Percentiles rank a stretch among this genome's conserved stretches.
These are phyloP conservation scores for Polietes domitor DNA, from an alignment of 2,888 invertebrate species.

Conservation along the genomic window DNA sequence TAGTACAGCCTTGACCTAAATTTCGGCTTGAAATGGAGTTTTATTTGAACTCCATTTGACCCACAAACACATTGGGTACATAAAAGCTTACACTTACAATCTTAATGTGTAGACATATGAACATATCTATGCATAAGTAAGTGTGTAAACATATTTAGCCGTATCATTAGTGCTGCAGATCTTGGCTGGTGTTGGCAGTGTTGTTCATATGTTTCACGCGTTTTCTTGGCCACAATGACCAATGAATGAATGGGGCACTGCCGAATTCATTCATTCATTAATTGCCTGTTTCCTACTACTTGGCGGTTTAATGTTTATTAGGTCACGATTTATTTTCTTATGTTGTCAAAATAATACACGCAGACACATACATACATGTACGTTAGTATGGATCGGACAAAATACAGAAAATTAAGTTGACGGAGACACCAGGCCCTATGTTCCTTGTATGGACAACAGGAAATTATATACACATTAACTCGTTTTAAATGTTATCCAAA, in stretches of 20 bases:
- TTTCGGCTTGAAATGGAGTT: conserved; percentile 10
- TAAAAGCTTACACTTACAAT: no score
- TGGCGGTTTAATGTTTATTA: conserved; percentile 36
- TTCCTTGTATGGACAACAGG: no score
- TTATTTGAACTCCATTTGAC: conserved; percentile 8
- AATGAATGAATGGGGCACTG: neutral
- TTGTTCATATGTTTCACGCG: neutral
- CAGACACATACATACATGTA: neutral
- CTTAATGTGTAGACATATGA: neutral
- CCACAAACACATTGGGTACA: neutral
- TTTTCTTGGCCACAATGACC: neutral
- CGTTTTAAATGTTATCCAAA: no score
- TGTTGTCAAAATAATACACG: neutral
- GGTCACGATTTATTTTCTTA: conserved; percentile 44
- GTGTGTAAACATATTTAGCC: neutral
- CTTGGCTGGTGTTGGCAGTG: neutral
- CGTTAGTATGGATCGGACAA: neutral
- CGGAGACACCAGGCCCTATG: no score
- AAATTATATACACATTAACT: no score
- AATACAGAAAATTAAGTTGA: no score
- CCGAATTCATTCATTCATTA: conserved; percentile 3
- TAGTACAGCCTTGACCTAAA: conserved; percentile 26
- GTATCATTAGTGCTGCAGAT: neutral
- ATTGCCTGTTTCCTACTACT: neutral
- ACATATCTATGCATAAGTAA: neutral